Conservation (phyloP, 1,140 invertebrate genomes). For the Steinernema khuongi region DNA sequence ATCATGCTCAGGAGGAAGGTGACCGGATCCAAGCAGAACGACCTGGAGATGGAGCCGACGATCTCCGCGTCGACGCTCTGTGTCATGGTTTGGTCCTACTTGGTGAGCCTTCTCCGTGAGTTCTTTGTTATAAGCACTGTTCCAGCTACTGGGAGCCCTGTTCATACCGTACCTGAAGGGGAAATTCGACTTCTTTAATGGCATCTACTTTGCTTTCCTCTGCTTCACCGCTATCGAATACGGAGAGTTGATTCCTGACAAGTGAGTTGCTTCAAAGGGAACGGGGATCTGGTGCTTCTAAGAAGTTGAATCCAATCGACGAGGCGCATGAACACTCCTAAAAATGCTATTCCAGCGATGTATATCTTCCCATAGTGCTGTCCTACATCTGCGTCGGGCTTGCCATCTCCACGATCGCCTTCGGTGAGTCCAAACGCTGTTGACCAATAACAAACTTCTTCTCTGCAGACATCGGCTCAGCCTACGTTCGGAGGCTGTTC, state of each 20-base stretch:
- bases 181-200: slow-evolving; percentile 51
- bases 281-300: no score
- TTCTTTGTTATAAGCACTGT: slow-evolving; percentile 10
- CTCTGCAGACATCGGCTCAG: slow-evolving; percentile 48
- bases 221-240: slow-evolving; percentile 57
- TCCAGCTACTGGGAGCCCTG: slow-evolving; percentile 41
- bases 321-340: background rate
- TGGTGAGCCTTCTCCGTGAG: background rate
- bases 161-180: slow-evolving; percentile 47
- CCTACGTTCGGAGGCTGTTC: slow-evolving; percentile 51
- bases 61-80: slow-evolving; percentile 17
- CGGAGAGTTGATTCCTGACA: slow-evolving; percentile 49
- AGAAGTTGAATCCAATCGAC: no score
- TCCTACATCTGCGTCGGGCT: slow-evolving; percentile 52
- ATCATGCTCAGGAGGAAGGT: slow-evolving; percentile 26
- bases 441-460: slow-evolving; percentile 18
- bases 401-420: slow-evolving; percentile 54
- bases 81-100: slow-evolving; percentile 1
- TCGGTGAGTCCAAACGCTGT: slow-evolving; percentile 32
- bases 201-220: slow-evolving; percentile 56
- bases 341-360: slow-evolving; percentile 35
- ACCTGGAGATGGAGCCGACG: slow-evolving; percentile 11
- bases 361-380: slow-evolving; percentile 48
- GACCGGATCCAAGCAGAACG: slow-evolving; percentile 18
- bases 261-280: slow-evolving; percentile 34